phyloP scores from a whole-genome alignment of 2,888 invertebrate genomes.

The Pimpla rufipes region DNA sequence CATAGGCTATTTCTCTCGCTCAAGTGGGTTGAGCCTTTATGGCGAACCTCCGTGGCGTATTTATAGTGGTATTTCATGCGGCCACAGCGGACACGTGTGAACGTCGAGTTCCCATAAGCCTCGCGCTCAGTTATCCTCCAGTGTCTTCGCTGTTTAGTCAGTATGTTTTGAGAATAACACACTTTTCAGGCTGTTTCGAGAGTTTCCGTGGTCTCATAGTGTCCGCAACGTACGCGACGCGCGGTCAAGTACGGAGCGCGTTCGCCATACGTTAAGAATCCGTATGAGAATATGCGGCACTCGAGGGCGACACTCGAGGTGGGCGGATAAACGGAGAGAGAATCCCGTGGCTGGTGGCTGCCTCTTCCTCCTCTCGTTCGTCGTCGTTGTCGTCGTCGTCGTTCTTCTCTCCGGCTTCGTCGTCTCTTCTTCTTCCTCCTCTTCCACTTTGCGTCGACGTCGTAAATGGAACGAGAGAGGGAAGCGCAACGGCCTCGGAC shows the following conservation, averaged over 20 bases:
- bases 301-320: conserved; percentile 76
- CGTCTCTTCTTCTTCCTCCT: conserved; percentile 17
- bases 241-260: conserved; percentile 20
- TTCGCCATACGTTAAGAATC: neutral
- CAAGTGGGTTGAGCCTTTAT: neutral
- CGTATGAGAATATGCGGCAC: conserved; percentile 65
- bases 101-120: conserved; percentile 27
- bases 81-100: neutral
- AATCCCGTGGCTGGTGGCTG: conserved; percentile 27
- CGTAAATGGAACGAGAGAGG: conserved; percentile 72
- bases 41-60: neutral
- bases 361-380: conserved; percentile 16
- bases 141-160: conserved; percentile 29
- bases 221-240: conserved; percentile 33
- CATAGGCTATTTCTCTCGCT: conserved; percentile 20
- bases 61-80: neutral
- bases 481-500: conserved; percentile 27
- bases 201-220: conserved; percentile 15
- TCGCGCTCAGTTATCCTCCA: neutral
- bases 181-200: conserved; percentile 51
- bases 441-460: conserved; percentile 60
- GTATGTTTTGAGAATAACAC: conserved; percentile 42
- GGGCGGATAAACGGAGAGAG: conserved; percentile 76
- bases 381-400: conserved; percentile 21
- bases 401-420: neutral